phyloP scores from a whole-genome alignment of 2,888 invertebrate genomes.

The Sicus ferrugineus region DNA sequence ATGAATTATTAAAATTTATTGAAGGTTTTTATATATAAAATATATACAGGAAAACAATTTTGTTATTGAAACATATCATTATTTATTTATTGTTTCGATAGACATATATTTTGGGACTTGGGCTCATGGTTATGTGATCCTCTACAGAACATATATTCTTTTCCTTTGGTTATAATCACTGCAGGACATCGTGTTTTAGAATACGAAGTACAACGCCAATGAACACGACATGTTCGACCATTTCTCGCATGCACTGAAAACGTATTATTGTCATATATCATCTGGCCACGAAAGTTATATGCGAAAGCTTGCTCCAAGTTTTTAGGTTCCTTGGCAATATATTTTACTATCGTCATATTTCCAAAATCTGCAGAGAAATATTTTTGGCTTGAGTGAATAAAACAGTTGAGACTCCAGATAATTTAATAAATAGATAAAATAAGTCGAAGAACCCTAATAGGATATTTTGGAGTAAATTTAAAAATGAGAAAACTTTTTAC shows the following conservation, averaged over 20 bases:
- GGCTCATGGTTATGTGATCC: constrained; percentile 58
- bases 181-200: constrained; percentile 55
- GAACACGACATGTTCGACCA: constrained; percentile 49
- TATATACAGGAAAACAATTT: background rate
- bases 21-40: constrained; percentile 6
- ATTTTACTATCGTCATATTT: background rate
- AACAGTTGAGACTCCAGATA: no score
- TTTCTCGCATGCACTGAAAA: constrained; percentile 52
- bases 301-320: constrained; percentile 36
- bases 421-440: no score
- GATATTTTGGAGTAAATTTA: no score
- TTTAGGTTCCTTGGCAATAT: background rate
- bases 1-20: constrained; percentile 5
- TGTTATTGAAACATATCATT: background rate
- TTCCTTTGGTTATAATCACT: constrained; percentile 55
- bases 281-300: constrained; percentile 60
- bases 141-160: constrained; percentile 47
- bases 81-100: constrained; percentile 23
- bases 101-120: constrained; percentile 46
- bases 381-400: constrained; percentile 1
- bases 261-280: constrained; percentile 55
- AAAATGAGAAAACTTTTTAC: no score
- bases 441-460: no score
- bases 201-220: constrained; percentile 59
- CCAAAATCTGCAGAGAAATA: constrained; percentile 24